Evolutionary conservation across 2,113 vertebrate genomes (phyloP).

Genomic region (Sylvia atricapilla): DNA sequence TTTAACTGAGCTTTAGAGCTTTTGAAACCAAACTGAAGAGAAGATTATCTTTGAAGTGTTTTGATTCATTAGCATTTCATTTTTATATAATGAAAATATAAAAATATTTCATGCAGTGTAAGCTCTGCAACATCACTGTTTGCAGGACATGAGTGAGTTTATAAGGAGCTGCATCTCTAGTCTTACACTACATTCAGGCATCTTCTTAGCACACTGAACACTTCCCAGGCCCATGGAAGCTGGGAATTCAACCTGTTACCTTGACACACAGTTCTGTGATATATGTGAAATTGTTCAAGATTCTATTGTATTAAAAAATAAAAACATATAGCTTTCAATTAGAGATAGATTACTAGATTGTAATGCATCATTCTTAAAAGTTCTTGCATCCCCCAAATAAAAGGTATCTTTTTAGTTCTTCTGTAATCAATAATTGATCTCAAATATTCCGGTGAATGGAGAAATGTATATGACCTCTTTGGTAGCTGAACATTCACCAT

Average conservation of each 20-base stretch:
- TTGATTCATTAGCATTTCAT: neutral
- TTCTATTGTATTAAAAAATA: neutral
- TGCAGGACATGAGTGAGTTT: neutral
- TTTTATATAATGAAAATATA: neutral
- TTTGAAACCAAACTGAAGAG: neutral
- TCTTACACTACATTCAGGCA: neutral
- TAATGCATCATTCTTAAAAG: neutral
- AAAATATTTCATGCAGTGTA: no score
- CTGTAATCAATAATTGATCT: neutral
- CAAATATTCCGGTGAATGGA: neutral
- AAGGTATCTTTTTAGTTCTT: neutral
- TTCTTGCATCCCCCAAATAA: neutral
- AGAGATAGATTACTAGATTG: neutral
- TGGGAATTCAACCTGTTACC: neutral
- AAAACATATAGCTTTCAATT: neutral
- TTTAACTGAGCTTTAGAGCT: slow-evolving; percentile 16
- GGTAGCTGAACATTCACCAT: neutral
- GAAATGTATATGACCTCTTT: neutral
- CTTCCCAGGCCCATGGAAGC: neutral
- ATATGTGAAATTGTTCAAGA: neutral
- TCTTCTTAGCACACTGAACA: neutral
- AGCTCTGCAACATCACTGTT: neutral
- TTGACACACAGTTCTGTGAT: neutral
- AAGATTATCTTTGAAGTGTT: neutral
- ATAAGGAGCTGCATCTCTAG: neutral